Evolutionary conservation across 2,113 vertebrate genomes (phyloP).

Genomic region (Pontoporia blainvillei): DNA sequence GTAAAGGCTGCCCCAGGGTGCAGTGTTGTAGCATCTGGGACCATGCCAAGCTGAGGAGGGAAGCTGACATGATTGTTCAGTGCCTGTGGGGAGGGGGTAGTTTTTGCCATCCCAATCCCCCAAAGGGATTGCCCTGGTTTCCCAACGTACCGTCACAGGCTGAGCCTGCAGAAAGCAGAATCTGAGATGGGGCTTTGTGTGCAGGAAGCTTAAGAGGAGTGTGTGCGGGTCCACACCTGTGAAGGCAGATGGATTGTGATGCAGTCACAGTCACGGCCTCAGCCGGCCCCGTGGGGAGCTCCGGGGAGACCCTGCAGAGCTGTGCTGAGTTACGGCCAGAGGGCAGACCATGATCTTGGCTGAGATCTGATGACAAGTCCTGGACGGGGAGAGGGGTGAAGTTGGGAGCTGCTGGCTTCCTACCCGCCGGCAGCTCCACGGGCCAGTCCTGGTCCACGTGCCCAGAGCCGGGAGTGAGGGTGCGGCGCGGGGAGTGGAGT

Average conservation of each 20-base stretch:
- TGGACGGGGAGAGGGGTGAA: fast-evolving
- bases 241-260: not conserved
- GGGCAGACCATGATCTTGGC: not conserved
- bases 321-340: not conserved
- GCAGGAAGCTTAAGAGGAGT: not conserved
- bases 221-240: fast-evolving
- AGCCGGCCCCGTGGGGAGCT: not conserved
- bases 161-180: not conserved
- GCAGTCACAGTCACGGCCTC: not conserved
- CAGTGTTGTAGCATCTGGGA: not conserved
- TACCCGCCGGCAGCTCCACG: fast-evolving
- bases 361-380: too few relatives aligned
- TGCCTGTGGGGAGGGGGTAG: fast-evolving
- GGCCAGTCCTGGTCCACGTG: too few relatives aligned
- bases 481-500: fast-evolving
- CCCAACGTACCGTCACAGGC: fast-evolving
- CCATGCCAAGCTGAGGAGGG: too few relatives aligned
- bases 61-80: not conserved
- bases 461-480: not conserved
- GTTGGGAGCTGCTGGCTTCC: not conserved
- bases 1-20: not conserved
- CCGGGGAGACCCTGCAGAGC: not conserved
- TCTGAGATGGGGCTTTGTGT: not conserved
- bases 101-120: not conserved
- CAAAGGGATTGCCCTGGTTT: not conserved